Evolutionary conservation across 1,140 invertebrate genomes (phyloP), one percentile per base, ranked within the genome.

Genomic region (Zelostemma sp.): DNA sequence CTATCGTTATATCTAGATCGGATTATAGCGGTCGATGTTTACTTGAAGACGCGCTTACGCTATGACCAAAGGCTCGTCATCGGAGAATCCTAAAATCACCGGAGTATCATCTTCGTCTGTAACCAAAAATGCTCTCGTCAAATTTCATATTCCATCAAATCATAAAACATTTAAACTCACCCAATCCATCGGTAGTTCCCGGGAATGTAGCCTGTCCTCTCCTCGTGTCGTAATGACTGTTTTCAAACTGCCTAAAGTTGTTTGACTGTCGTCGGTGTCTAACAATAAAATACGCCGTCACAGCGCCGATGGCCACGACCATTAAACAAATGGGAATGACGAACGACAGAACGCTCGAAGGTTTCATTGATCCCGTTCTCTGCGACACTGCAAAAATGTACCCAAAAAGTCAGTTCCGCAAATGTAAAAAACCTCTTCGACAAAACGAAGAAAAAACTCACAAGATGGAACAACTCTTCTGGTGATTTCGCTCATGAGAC

Each of bases 41-140:
- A 45, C 55, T 17, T 2, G 14, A 38, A 51, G 31, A 57, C 55
- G 57, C 63, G 18, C 69, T 87, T 87, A 97, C 63, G 95, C 94
- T 84, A 97, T 93, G 63, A 97, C 94, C 67, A 97, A 85, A 47
- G 95, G 95, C 82, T 97, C 95, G 83, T 97, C 95, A 81, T 97
- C 95, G 0, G 95, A 95, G 84, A 97, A 97, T 16, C 95, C 94
- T 82, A 92, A 89, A 74, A 96, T 95, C 75, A 93, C 90, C 11
- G 95, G 95, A 71, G 91, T 91, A 76, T 95, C 94, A 80, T 95
- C 94, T 76, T 95, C 94, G 78, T 93, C 93, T 90, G 81, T n/a
- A 88, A 86, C 55, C 76, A 78, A 74, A 70, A 61, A 56, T 40
- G 19, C 11, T 47, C 21, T 19, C 15, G 45, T 56, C 11, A 56